Evolutionary conservation across 2,113 vertebrate species (phyloP).

Genomic region (Aegotheles bennettii): DNA sequence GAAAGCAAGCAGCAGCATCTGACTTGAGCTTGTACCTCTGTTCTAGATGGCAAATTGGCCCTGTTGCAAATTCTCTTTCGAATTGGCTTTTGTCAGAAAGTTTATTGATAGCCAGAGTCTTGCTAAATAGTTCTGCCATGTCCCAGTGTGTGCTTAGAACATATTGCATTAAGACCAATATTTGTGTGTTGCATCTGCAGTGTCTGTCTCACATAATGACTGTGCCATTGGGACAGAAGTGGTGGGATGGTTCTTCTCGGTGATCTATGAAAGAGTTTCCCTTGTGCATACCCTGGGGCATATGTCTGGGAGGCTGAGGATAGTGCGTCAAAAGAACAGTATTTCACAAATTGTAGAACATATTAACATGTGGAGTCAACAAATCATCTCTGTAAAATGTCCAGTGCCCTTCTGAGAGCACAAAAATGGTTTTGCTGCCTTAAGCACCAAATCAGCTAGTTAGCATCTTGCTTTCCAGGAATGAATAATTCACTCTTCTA

Average conservation of each 20-base stretch:
- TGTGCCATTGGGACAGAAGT: neutral
- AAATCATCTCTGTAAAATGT: neutral
- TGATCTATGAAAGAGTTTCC: neutral
- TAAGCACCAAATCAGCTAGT: slow-evolving; percentile 23
- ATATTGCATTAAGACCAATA: neutral
- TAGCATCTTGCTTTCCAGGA: slow-evolving; percentile 44
- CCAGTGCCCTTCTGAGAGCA: neutral
- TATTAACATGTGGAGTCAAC: neutral
- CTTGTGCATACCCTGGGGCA: neutral
- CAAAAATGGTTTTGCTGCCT: slow-evolving; percentile 6
- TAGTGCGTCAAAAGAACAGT: neutral
- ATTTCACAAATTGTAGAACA: neutral
- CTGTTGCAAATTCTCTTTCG: neutral
- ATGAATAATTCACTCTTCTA: slow-evolving; percentile 28
- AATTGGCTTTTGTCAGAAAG: neutral
- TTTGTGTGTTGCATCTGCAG: neutral
- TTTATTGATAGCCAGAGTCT: neutral
- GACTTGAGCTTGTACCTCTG: neutral
- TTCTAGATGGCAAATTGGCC: neutral
- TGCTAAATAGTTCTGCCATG: neutral
- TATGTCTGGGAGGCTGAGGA: neutral
- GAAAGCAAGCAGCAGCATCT: neutral
- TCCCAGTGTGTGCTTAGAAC: neutral
- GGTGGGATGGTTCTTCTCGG: neutral
- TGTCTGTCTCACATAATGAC: neutral